Percentiles rank a stretch among this genome's conserved stretches.
Evolutionary conservation across 2,113 vertebrate species (phyloP).

Genomic region (Orthonyx spaldingii): DNA sequence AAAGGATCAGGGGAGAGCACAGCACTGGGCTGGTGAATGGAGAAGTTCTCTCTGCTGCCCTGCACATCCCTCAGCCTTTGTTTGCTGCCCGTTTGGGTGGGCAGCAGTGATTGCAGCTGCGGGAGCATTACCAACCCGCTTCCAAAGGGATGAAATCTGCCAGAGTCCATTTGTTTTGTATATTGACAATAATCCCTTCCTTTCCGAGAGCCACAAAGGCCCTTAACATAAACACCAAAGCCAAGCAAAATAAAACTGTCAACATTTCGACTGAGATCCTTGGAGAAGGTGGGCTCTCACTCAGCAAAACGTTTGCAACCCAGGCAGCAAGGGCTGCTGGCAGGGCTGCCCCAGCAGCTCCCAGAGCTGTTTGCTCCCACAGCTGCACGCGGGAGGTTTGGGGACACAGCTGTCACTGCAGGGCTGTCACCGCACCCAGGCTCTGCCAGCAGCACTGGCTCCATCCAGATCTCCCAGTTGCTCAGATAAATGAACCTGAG

Average conservation of each 20-base stretch:
- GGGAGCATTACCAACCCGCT: background rate
- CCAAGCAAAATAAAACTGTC: background rate
- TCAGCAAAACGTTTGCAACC: background rate
- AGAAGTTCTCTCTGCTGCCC: background rate
- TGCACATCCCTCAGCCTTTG: background rate
- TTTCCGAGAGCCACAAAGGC: background rate
- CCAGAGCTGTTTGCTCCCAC: background rate
- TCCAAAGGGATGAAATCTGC: background rate
- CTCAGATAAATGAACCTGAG: background rate
- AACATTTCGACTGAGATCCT: background rate
- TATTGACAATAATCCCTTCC: background rate
- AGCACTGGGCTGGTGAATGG: background rate
- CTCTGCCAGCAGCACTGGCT: background rate
- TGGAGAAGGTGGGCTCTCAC: background rate
- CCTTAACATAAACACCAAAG: constrained; percentile 13
- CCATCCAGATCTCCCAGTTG: background rate
- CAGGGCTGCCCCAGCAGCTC: background rate
- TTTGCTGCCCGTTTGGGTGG: background rate
- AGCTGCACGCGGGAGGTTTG: background rate
- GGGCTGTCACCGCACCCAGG: background rate
- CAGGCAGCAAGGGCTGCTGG: background rate
- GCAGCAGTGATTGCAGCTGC: background rate
- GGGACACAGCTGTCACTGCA: background rate
- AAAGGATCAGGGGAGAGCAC: background rate
- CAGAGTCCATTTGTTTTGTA: background rate